Percentiles rank a stretch among this genome's conserved stretches.
phyloP scores from a whole-genome alignment of 2,888 invertebrate genomes.

The Temnothorax ravouxi region DNA sequence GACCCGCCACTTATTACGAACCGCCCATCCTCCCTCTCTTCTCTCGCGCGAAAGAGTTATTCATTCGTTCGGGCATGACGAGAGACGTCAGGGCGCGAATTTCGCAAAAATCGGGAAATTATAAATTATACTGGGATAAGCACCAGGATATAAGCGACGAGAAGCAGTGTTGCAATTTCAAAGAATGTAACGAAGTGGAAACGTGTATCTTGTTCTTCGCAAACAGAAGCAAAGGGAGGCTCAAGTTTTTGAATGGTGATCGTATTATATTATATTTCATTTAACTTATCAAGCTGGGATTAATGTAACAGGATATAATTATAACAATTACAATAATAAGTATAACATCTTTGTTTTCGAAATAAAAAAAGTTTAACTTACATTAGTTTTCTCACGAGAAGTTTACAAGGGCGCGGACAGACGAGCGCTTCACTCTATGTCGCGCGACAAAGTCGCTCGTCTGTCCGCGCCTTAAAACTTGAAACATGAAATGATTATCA shows the following conservation, averaged over 20 bases:
- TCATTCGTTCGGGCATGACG: constrained; percentile 42
- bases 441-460: no score
- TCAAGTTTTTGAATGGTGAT: not conserved
- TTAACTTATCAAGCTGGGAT: not conserved
- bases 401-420: not conserved
- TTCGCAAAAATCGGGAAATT: constrained; percentile 50
- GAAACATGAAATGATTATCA: not conserved
- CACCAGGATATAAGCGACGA: constrained; percentile 2
- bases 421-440: no score
- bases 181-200: not conserved
- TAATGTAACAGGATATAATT: not conserved
- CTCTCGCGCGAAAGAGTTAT: constrained; percentile 43
- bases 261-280: not conserved
- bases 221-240: not conserved
- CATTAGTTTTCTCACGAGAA: not conserved
- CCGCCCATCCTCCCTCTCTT: constrained; percentile 54
- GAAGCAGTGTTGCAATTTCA: not conserved
- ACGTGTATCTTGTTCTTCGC: not conserved
- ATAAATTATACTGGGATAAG: constrained; percentile 39
- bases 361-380: not conserved
- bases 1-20: constrained; percentile 64
- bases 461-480: no score
- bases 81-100: constrained; percentile 31
- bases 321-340: not conserved
- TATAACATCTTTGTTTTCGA: not conserved